A percentile compares a stretch with the other conserved stretches of the same genome.
phyloP scores from a whole-genome alignment of 2,797 vertebrate species.

The Peromyscus aztecus region DNA sequence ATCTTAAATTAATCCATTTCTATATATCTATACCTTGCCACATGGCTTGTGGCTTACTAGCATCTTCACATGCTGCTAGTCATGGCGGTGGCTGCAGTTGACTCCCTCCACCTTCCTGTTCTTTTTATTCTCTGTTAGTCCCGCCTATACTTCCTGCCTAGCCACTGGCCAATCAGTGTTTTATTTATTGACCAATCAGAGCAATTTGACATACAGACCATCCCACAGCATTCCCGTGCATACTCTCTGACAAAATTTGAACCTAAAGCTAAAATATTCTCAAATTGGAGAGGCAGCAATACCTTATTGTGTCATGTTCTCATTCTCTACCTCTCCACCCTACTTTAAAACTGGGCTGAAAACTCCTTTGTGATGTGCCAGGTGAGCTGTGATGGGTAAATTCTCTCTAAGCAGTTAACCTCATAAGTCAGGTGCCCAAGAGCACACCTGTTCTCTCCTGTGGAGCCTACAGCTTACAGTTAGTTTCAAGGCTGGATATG shows the following conservation, averaged over 20 bases:
- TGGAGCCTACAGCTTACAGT: slow-evolving; percentile 29
- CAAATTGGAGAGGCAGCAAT: background rate
- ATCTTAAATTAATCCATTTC: too few species aligned
- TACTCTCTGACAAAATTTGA: slow-evolving; percentile 28
- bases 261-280: background rate
- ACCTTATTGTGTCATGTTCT: slow-evolving; percentile 10
- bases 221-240: background rate
- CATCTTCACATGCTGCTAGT: too few species aligned
- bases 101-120: too few species aligned
- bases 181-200: too few species aligned
- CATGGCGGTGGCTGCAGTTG: too few species aligned
- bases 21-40: too few species aligned
- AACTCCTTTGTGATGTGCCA: background rate
- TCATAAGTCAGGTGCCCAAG: background rate
- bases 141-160: too few species aligned
- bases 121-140: too few species aligned
- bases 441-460: slow-evolving; percentile 15
- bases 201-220: too few species aligned
- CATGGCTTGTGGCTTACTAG: too few species aligned
- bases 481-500: background rate
- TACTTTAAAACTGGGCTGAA: background rate
- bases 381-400: background rate
- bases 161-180: too few species aligned
- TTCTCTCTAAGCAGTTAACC: background rate
- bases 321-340: background rate